These are phyloP conservation scores for Tachina lurida DNA, from an alignment of 2,888 invertebrate genomes.

Conservation along the genomic window DNA sequence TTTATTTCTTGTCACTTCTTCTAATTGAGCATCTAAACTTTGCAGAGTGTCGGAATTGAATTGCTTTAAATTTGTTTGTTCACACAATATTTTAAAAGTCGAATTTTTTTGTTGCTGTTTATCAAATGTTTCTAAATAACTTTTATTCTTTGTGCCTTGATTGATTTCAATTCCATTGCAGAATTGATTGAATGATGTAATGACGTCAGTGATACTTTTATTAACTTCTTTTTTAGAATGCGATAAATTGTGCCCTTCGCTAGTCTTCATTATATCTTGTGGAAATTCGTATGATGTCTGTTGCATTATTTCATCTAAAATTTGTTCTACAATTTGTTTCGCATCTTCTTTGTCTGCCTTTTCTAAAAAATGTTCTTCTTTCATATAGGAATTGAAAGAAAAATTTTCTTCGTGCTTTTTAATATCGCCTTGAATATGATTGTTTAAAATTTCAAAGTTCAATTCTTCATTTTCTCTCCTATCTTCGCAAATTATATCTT, in stretches of 20 bases:
- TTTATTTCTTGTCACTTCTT: constrained; percentile 71
- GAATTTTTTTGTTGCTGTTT: constrained; percentile 71
- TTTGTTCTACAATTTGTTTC: not conserved
- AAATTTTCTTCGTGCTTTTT: too few relatives aligned
- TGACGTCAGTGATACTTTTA: constrained; percentile 70
- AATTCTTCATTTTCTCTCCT: not conserved
- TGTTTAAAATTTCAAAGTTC: not conserved
- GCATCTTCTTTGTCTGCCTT: not conserved
- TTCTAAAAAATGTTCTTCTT: not conserved
- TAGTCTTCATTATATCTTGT: constrained; percentile 69
- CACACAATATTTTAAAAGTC: constrained; percentile 73
- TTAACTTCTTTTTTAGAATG: constrained; percentile 27
- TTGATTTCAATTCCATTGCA: constrained; percentile 38
- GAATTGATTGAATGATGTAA: constrained; percentile 71
- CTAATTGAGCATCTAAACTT: constrained; percentile 74
- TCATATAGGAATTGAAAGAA: not conserved
- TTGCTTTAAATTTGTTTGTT: constrained; percentile 67
- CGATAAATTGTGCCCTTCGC: constrained; percentile 75
- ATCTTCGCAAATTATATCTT: not conserved
- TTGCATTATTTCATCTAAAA: constrained; percentile 39
- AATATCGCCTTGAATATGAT: not conserved
- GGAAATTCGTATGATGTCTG: constrained; percentile 73
- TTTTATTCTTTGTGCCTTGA: not conserved
- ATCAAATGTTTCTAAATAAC: not conserved
- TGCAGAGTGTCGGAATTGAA: constrained; percentile 73